These are phyloP conservation scores for Apodemia duryi DNA, from an alignment of 2,888 invertebrate species.

Conservation along the genomic window DNA sequence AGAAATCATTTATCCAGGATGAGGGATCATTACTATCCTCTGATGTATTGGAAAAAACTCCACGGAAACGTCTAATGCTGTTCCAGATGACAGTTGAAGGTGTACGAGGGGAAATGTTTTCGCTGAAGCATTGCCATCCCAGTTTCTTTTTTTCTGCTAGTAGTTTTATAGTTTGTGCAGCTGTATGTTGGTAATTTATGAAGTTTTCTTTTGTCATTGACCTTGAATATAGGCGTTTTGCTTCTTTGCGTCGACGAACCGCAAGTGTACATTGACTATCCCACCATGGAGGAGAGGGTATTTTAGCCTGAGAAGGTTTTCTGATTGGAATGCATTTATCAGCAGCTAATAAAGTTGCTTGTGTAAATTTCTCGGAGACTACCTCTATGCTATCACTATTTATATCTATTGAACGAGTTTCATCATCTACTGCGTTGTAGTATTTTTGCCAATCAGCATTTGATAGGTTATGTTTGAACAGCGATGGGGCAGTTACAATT, in stretches of 20 bases:
- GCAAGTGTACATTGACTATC: not conserved
- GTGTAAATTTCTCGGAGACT: too few relatives aligned
- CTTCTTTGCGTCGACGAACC: not conserved
- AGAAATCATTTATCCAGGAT: too few relatives aligned
- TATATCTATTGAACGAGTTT: not conserved
- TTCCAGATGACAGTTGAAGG: too few relatives aligned
- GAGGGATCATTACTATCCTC: too few relatives aligned
- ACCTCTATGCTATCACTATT: not conserved
- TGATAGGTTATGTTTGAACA: not conserved
- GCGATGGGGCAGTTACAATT: not conserved
- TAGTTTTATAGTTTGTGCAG: not conserved
- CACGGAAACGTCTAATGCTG: too few relatives aligned
- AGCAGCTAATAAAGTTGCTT: too few relatives aligned
- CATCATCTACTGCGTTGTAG: not conserved
- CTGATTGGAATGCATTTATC: too few relatives aligned
- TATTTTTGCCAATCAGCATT: not conserved
- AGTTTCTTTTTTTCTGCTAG: too few relatives aligned
- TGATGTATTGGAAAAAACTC: too few relatives aligned
- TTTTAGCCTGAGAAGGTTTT: too few relatives aligned
- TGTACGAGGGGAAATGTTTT: too few relatives aligned
- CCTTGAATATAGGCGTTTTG: not conserved
- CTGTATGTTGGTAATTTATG: not conserved
- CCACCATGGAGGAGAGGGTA: not conserved
- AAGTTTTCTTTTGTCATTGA: constrained; percentile 2
- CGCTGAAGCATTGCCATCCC: too few relatives aligned